Evolutionary conservation across 2,888 invertebrate species (phyloP).

Genomic region (Luperina testacea): DNA sequence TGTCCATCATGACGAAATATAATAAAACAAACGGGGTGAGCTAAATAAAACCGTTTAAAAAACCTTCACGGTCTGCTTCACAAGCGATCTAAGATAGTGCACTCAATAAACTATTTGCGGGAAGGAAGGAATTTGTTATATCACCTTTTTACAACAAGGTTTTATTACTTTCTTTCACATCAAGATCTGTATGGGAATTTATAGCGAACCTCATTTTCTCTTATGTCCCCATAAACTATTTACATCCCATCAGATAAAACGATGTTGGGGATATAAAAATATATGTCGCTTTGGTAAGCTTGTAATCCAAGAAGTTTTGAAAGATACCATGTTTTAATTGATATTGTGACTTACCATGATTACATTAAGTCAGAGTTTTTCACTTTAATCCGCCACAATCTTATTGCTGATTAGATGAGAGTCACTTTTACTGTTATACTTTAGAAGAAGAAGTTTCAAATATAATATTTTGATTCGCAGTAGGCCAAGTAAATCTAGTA

Average conservation of each 20-base stretch:
- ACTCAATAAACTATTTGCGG: constrained; percentile 20
- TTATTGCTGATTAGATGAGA: no score
- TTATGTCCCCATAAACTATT: constrained; percentile 50
- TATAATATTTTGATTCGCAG: background rate
- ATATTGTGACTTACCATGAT: background rate
- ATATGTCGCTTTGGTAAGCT: constrained; percentile 4
- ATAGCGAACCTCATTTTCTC: constrained; percentile 47
- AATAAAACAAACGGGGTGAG: no score
- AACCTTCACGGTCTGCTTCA: background rate
- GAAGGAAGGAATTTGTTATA: constrained; percentile 17
- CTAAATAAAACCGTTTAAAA: no score
- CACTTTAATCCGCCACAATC: background rate
- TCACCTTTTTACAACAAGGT: constrained; percentile 37
- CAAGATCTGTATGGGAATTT: constrained; percentile 34
- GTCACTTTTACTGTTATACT: no score
- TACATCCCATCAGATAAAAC: constrained; percentile 44
- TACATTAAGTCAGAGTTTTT: background rate
- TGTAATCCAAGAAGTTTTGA: background rate
- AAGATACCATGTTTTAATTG: background rate
- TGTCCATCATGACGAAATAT: background rate
- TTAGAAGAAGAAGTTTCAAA: no score
- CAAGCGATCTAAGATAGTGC: constrained; percentile 24
- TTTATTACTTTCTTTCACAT: constrained; percentile 52
- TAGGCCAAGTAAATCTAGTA: background rate
- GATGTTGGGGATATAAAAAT: constrained; percentile 24